Conservation (phyloP, 2,797 vertebrate genomes). For the Syndactyla subalaris region DNA sequence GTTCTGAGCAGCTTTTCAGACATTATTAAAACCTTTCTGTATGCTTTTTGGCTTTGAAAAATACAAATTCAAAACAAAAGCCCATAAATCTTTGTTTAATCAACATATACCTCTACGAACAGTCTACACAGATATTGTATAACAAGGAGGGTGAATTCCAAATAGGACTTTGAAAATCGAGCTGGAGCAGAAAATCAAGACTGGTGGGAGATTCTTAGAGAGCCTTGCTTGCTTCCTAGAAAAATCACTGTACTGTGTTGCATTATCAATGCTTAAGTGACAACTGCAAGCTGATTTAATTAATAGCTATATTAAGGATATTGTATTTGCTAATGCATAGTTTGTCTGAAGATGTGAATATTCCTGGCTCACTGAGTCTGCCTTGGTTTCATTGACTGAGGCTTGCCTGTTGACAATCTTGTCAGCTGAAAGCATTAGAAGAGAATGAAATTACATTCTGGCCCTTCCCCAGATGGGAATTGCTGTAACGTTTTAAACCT, state of each 20-base stretch:
- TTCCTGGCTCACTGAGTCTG: not conserved
- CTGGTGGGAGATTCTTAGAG: not conserved
- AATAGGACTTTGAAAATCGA: not conserved
- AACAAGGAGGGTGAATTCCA: not conserved
- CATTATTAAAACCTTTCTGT: not conserved
- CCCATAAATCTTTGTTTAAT: not conserved
- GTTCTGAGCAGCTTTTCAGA: not conserved
- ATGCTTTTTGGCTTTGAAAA: slow-evolving; percentile 14
- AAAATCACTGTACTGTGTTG: not conserved
- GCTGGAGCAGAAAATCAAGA: not conserved
- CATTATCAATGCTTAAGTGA: not conserved
- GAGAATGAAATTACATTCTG: slow-evolving; percentile 23
- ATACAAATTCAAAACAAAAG: not conserved
- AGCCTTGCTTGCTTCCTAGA: not conserved
- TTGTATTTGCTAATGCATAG: not conserved
- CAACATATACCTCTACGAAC: not conserved
- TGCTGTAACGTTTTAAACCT: slow-evolving; percentile 26
- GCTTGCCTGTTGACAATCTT: not conserved
- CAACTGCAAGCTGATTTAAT: not conserved
- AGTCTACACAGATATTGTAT: not conserved
- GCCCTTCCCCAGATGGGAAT: slow-evolving; percentile 27
- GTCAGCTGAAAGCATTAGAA: not conserved
- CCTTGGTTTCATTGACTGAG: not conserved
- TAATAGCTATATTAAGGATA: not conserved
- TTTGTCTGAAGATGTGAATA: not conserved